Conservation (phyloP, 2,888 invertebrate species). For the Ctenicera cuprea region DNA sequence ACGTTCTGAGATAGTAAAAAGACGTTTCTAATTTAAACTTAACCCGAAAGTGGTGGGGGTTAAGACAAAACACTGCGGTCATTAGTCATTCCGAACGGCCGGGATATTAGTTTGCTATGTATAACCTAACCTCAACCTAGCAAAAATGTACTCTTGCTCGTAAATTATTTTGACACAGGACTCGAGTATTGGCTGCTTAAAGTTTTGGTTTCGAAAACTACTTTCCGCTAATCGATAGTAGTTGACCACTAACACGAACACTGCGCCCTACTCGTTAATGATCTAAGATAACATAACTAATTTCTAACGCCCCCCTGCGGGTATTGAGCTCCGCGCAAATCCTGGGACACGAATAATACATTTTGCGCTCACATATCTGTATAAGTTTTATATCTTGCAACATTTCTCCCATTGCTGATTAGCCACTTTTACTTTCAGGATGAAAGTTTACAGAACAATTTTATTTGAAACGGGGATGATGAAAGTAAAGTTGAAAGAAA, state of each 20-base stretch:
- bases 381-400: background rate
- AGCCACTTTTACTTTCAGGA: too few relatives aligned
- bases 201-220: conserved; percentile 65
- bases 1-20: conserved; percentile 73
- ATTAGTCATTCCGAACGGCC: conserved; percentile 72
- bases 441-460: background rate
- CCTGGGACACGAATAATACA: conserved; percentile 14
- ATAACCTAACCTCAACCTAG: conserved; percentile 70
- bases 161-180: conserved; percentile 73
- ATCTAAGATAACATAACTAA: conserved; percentile 54
- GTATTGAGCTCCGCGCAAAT: background rate
- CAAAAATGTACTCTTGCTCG: conserved; percentile 71
- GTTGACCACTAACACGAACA: conserved; percentile 56
- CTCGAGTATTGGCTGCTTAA: conserved; percentile 67
- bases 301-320: conserved; percentile 26
- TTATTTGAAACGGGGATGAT: too few relatives aligned
- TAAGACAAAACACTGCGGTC: conserved; percentile 70
- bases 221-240: conserved; percentile 65
- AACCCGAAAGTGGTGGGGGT: conserved; percentile 56
- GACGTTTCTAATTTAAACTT: conserved; percentile 71
- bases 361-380: background rate
- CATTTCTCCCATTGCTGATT: background rate
- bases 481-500: too few relatives aligned
- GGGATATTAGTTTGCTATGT: conserved; percentile 71
- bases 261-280: conserved; percentile 45